phyloP scores from a whole-genome alignment of 2,113 vertebrate species.

The Carlito syrichta region DNA sequence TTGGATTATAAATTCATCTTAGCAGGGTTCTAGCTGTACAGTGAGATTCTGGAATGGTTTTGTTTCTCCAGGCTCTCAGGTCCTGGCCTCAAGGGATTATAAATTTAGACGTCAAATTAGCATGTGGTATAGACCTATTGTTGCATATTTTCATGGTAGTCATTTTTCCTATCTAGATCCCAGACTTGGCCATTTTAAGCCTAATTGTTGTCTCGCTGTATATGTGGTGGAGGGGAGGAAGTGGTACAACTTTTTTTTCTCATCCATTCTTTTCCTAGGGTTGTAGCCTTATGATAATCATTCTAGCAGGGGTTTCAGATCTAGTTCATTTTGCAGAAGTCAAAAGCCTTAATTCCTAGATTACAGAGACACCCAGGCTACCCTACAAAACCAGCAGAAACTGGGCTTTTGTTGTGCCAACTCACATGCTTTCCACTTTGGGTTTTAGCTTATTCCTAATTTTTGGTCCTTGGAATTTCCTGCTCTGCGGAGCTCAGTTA shows the following conservation, averaged over 20 bases:
- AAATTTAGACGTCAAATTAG: not conserved
- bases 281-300: not conserved
- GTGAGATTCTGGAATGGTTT: not conserved
- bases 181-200: not conserved
- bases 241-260: not conserved
- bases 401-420: not conserved
- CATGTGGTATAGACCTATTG: not conserved
- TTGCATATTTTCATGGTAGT: not conserved
- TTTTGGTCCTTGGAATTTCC: not conserved
- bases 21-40: not conserved
- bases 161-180: not conserved
- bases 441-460: not conserved
- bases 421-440: not conserved
- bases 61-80: not conserved
- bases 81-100: not conserved
- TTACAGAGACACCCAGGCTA: not conserved
- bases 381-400: not conserved
- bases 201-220: not conserved
- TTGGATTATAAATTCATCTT: not conserved
- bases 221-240: not conserved
- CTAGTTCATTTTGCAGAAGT: not conserved
- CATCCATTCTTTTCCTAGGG: not conserved
- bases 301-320: not conserved
- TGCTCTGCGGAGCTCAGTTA: not conserved
- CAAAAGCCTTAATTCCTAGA: not conserved